phyloP scores from a whole-genome alignment of 2,888 invertebrate species.

The Acleris cristana region DNA sequence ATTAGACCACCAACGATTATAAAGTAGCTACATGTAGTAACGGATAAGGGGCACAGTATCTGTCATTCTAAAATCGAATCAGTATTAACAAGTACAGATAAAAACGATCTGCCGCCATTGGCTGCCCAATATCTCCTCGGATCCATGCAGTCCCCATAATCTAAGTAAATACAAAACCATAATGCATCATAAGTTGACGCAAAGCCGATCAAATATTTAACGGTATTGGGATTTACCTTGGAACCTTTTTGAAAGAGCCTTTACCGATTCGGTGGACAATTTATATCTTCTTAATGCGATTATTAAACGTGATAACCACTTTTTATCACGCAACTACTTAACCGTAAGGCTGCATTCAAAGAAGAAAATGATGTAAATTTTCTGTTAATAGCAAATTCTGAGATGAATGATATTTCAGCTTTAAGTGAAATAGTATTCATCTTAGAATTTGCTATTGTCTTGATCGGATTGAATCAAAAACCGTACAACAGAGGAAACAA shows the following conservation, averaged over 20 bases:
- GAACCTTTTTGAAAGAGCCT: conserved; percentile 43
- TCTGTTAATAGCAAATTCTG: too few relatives aligned
- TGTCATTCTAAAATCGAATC: conserved; percentile 25
- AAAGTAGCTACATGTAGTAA: conserved; percentile 10
- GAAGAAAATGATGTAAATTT: too few relatives aligned
- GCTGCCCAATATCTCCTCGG: conserved; percentile 39
- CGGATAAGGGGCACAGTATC: conserved; percentile 4
- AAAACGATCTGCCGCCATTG: conserved; percentile 2
- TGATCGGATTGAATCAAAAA: too few relatives aligned
- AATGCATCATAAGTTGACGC: conserved; percentile 72
- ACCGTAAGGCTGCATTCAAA: too few relatives aligned
- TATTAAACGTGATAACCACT: conserved; percentile 59
- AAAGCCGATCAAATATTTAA: conserved; percentile 81
- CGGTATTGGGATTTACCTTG: conserved; percentile 64
- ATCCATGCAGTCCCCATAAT: conserved; percentile 47
- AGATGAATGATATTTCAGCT: too few relatives aligned
- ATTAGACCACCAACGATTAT: conserved; percentile 21
- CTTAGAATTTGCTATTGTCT: too few relatives aligned
- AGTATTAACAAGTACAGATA: too few relatives aligned
- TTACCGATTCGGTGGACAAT: conserved; percentile 63
- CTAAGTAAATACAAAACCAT: background rate
- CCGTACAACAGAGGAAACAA: background rate
- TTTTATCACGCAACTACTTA: background rate
- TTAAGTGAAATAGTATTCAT: too few relatives aligned
- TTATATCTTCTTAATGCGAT: conserved; percentile 65